Base-by-base conservation (phyloP, 2,888 invertebrate genomes). In the Nomada ferruginata region DNA sequence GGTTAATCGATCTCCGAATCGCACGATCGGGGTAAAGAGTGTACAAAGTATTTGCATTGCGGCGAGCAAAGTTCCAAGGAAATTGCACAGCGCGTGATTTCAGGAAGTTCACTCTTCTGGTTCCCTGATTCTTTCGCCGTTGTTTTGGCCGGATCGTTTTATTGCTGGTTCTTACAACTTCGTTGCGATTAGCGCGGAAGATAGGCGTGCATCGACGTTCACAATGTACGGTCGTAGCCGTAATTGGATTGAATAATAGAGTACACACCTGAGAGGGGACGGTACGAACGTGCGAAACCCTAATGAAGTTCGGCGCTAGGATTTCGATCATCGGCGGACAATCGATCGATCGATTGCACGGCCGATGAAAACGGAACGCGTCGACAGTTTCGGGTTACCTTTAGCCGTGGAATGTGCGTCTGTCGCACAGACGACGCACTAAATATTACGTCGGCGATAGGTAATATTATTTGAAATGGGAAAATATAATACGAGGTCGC, bases 341-440 rank as follows among this genome's bases (percentile, higher is more conserved):
- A 70, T 50, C 57, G 80, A 75, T 82, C 63, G 82, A 82, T 82
- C 74, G 82, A 82, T 82, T 71, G 61, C 52, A 74, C 70, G 79
- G 15, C 57, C 70, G 72, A 79, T 79, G 70, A 71, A 75, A 79
- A 71, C 53, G 55, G 65, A 55, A 50, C 71, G 52, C 44, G 55
- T 15, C 18, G n/a, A 20, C 50, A 57, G 63, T 79, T 69, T 59
- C 63, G 63, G 11, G 63, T 63, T 52, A 42, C 57, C 57, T 59
- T 50, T 59, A 26, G 26, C 26, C 52, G 60, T 15, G 69, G 75
- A 69, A 75, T 60, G 60, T 13, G 65, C 60, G 47, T 42, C 42
- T 23, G 55, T 15, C 55, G 68, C 29, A 15, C 23, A 18, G 26
- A 13, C n/a, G 20, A 20, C 15, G 3, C 18, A 50, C 50, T 13